Conservation (phyloP, 2,888 invertebrate species). For the Oeneis ivallda region DNA sequence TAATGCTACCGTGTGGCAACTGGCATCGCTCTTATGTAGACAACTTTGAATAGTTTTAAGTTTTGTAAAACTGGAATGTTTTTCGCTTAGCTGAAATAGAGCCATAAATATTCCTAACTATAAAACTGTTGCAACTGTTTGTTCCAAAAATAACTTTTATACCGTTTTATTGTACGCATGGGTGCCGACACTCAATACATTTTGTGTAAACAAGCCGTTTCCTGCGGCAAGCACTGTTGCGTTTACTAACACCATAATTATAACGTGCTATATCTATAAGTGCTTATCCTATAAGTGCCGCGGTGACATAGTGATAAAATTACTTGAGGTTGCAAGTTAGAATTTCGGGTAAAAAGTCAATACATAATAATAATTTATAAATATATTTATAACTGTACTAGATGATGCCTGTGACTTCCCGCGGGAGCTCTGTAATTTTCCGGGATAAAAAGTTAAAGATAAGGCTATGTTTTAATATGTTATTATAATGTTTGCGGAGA, state of each 20-base stretch:
- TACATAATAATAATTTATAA: background rate
- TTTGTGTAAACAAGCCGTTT: constrained; percentile 44
- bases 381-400: too few species aligned
- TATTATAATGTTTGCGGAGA: too few species aligned
- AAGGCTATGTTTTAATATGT: too few species aligned
- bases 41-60: too few species aligned
- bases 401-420: too few species aligned
- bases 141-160: constrained; percentile 19
- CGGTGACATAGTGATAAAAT: background rate
- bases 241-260: constrained; percentile 41
- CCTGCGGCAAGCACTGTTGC: constrained; percentile 35
- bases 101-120: background rate
- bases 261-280: constrained; percentile 28
- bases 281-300: background rate
- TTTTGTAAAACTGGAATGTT: too few species aligned
- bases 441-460: too few species aligned
- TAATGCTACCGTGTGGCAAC: too few species aligned
- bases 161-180: constrained; percentile 20
- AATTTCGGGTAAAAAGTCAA: background rate
- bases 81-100: background rate
- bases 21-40: too few species aligned
- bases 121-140: constrained; percentile 17
- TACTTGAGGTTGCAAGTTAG: background rate
- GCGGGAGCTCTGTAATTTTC: too few species aligned
- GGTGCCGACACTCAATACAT: constrained; percentile 25